Base-by-base conservation (phyloP, 2,888 invertebrate genomes). In the Callyntrura sp. region DNA sequence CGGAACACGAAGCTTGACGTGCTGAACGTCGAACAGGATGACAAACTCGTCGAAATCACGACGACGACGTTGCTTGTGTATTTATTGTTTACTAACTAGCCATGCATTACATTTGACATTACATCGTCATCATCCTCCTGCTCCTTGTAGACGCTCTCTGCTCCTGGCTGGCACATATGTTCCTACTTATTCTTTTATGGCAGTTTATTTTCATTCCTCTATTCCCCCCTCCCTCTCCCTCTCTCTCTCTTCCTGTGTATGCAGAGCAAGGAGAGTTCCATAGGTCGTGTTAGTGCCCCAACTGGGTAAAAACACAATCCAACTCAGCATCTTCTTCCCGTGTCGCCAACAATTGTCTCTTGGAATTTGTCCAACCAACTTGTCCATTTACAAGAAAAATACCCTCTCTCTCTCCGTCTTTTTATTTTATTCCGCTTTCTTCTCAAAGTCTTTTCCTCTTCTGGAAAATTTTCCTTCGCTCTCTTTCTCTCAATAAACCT, bases 21-120 rank as follows among this genome's bases (percentile, higher is more conserved):
- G 35, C 35, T 6, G 35, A 35, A 35, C 35, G 6, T 6, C 35
- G 35, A n/a, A 35, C 35, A 35, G 35, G 35, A 35, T 4, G 35
- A 11, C n/a, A 55, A 55, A 17, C 55, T 55, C 55, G n/a, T 55
- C 55, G 2, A 51, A 78, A 78, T 78, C 78, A 78, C 23, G 78
- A 12, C 35, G 78, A 12, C 35, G 35, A 35, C 35, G 35, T 6
- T 35, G 6, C 6, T 4, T 35, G 6, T 35, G 35, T 35, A 35
- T 65, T 70, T 20, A 48, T 9, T 76, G 60, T 81, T 81, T 81
- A 28, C 81, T 60, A 81, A 81, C 81, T 57, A 35, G 20, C 60
- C 81, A 81, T 81, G 81, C 81, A 81, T 81, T 81, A 81, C 35
- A 60, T 81, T 76, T 35, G 35, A 76, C 45, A 48, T 76, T 73